These are phyloP conservation scores for Dicranocentrus wangi DNA, from an alignment of 2,888 invertebrate species.

Conservation along the genomic window DNA sequence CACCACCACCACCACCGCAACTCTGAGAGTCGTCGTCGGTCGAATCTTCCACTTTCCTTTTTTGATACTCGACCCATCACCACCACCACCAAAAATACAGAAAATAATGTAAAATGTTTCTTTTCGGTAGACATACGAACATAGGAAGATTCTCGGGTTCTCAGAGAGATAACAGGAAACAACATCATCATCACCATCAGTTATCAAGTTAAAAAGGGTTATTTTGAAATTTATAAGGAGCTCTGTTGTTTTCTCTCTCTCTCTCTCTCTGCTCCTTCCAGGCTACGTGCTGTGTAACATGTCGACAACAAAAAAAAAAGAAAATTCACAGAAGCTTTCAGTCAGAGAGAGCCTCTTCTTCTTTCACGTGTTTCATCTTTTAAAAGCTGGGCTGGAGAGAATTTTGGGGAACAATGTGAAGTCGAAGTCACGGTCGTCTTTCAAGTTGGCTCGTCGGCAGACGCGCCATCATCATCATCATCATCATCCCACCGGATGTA, in stretches of 20 bases:
- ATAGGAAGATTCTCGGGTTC: no score
- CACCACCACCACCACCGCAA: background rate
- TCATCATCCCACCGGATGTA: background rate
- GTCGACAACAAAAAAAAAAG: no score
- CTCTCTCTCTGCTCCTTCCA: no score
- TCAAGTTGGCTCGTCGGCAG: no score
- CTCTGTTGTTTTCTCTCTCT: conserved; percentile 17
- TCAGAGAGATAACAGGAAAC: conserved; percentile 14
- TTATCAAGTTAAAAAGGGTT: conserved; percentile 19
- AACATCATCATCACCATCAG: conserved; percentile 34
- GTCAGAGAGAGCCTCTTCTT: background rate
- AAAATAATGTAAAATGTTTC: background rate
- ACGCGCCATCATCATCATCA: background rate
- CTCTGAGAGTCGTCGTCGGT: background rate
- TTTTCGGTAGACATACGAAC: background rate
- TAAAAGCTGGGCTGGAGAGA: background rate
- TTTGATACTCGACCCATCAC: background rate
- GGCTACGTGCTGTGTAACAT: no score
- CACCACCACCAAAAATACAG: background rate
- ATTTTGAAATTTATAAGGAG: conserved; percentile 24
- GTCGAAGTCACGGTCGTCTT: no score
- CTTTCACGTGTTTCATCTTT: conserved; percentile 18
- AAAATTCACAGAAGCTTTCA: no score
- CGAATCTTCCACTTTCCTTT: background rate
- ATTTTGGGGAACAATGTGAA: no score